Percentiles rank a stretch among this genome's conserved stretches.
These are phyloP conservation scores for Drosophila setosimentum DNA, from an alignment of 2,888 invertebrate genomes.

Conservation along the genomic window DNA sequence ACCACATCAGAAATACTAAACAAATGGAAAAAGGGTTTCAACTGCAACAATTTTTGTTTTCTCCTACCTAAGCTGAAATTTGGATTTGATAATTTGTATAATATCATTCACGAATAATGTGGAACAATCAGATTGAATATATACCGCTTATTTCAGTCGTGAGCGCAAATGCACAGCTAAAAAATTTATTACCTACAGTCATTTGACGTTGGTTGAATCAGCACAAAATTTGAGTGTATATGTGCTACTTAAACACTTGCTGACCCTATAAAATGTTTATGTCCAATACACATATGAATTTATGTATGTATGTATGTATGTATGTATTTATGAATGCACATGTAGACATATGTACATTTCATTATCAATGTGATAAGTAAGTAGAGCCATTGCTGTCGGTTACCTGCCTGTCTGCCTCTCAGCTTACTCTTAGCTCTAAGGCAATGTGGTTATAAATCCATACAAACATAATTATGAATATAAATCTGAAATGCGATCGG, in stretches of 20 bases:
- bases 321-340: not conserved
- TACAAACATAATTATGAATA: not conserved
- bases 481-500: conserved; percentile 1
- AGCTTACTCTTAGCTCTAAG: not conserved
- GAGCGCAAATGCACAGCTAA: not conserved
- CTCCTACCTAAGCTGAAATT: not conserved
- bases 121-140: not conserved
- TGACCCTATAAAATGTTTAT: conserved; percentile 19
- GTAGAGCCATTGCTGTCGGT: conserved; percentile 4
- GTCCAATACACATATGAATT: not conserved
- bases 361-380: conserved; percentile 10
- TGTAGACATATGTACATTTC: not conserved
- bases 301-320: no score
- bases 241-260: conserved; percentile 10
- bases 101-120: not conserved
- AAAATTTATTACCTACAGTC: not conserved
- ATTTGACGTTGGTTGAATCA: conserved; percentile 2
- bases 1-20: not conserved
- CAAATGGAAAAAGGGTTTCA: not conserved
- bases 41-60: not conserved
- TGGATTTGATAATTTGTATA: not conserved
- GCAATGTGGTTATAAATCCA: not conserved
- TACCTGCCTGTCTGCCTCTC: conserved; percentile 1
- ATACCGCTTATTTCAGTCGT: not conserved
- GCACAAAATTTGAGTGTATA: conserved; percentile 1